These are phyloP conservation scores for Xenentodon cancila DNA, from an alignment of 2,797 vertebrate genomes.

Conservation along the genomic window DNA sequence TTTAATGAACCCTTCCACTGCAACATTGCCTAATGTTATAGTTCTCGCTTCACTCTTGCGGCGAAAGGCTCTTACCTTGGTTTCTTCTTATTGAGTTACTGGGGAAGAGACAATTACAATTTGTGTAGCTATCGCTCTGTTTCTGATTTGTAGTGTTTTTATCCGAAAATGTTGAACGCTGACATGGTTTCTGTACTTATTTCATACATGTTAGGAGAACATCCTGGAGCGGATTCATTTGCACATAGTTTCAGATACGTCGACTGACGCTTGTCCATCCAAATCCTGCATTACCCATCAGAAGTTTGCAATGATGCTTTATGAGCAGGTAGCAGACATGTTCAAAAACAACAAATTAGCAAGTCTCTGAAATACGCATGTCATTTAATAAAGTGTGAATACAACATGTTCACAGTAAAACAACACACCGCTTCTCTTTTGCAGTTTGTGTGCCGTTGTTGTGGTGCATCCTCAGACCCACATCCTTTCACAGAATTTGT, in stretches of 20 bases:
- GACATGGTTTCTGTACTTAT: constrained; percentile 1
- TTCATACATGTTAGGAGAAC: constrained; percentile 85
- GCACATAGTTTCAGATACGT: constrained; percentile 91
- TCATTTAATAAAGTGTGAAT: neutral
- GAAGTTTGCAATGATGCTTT: constrained; percentile 99
- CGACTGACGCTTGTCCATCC: constrained; percentile 91
- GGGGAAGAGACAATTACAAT: too few relatives aligned
- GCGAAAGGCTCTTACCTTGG: neutral
- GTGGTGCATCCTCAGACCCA: constrained; percentile 95
- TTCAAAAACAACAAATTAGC: neutral
- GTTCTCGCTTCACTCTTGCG: constrained; percentile 14
- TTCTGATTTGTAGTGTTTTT: neutral
- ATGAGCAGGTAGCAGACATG: constrained; percentile 88
- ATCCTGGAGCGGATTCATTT: constrained; percentile 96
- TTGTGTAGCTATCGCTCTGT: too few relatives aligned
- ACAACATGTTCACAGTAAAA: neutral
- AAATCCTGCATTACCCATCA: constrained; percentile 97
- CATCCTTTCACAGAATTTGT: constrained; percentile 96
- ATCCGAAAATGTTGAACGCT: constrained; percentile 7
- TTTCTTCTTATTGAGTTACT: too few relatives aligned
- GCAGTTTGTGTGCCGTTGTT: constrained; percentile 95
- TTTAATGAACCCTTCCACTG: constrained; percentile 9
- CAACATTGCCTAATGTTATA: constrained; percentile 5
- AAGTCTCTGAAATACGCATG: neutral
- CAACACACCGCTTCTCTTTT: constrained; percentile 24